phyloP scores from a whole-genome alignment of 1,140 invertebrate genomes.

The Danaus melanippus region DNA sequence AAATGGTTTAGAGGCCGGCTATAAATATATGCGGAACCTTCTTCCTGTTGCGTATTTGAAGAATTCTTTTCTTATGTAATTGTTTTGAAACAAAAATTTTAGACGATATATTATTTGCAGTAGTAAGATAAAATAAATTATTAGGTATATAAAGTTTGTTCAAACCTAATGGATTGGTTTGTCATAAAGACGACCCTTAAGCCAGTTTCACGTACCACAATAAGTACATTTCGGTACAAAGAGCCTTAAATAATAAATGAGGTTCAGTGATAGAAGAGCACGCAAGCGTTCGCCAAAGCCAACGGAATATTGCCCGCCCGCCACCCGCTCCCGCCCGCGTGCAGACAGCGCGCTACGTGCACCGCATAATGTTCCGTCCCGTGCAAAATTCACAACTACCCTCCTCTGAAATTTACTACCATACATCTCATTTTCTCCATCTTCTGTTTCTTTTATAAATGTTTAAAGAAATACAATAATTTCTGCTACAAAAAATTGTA shows the following conservation, averaged over 20 bases:
- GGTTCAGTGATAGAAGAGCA: conserved; percentile 56
- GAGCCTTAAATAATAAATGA: conserved; percentile 65
- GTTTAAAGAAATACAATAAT: too few species aligned
- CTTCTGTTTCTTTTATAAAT: conserved; percentile 23
- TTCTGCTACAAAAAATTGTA: too few species aligned
- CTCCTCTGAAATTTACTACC: conserved; percentile 57
- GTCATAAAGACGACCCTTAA: conserved; percentile 41
- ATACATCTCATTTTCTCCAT: conserved; percentile 64
- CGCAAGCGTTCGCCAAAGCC: conserved; percentile 34
- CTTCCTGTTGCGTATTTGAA: conserved; percentile 57
- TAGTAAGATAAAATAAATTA: too few species aligned
- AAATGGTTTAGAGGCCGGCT: conserved; percentile 62
- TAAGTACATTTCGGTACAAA: conserved; percentile 49
- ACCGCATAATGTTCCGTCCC: conserved; percentile 59
- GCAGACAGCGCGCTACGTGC: conserved; percentile 67
- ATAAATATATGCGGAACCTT: conserved; percentile 66
- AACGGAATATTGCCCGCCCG: conserved; percentile 33
- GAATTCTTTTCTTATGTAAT: conserved; percentile 58
- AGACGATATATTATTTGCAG: too few species aligned
- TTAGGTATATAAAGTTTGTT: too few species aligned
- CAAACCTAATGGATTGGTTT: conserved; percentile 29
- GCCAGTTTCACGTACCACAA: conserved; percentile 39
- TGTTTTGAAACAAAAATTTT: too few species aligned
- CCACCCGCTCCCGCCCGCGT: conserved; percentile 35
- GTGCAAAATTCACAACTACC: conserved; percentile 69